Evolutionary conservation across 2,113 vertebrate genomes (phyloP), one percentile per base, ranked within the genome.

Genomic region (Leuciscus idus): DNA sequence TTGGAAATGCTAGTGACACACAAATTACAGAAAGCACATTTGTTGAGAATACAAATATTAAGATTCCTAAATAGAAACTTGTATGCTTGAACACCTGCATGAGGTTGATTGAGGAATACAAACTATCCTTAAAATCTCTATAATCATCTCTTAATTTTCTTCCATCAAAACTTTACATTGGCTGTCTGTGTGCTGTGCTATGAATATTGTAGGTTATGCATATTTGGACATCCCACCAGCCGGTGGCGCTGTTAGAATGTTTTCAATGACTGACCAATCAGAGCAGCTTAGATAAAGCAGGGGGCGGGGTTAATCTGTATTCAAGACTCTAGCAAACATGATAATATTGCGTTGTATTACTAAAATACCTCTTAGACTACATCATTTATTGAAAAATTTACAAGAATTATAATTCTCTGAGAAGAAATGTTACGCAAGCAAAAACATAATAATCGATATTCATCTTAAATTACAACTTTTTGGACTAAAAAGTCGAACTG

Each of bases 401-500:
- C 9, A 61, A 10, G 3, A 62, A 62, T 62, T 62, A 0, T 26
- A 62, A 26, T 26, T 61, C 23, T 62, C 21, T 4, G 23, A 1
- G 0, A 26, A 62, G 19, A 57, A 61, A 61, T 61, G 2, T 10
- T n/a, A n/a, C 10, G 23, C 9, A 3, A 11, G 3, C 23, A 1
- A 61, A n/a, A n/a, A n/a, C n/a, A n/a, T n/a, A n/a, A n/a, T n/a
- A n/a, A n/a, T n/a, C n/a, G n/a, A n/a, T n/a, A n/a, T n/a, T n/a
- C n/a, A n/a, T n/a, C n/a, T n/a, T n/a, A n/a, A n/a, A n/a, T n/a
- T n/a, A n/a, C n/a, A n/a, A n/a, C n/a, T 62, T 0, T 62, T n/a
- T n/a, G 6, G 23, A 61, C 23, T n/a, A n/a, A 61, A 61, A 61
- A n/a, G 3, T 4, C 0, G 0, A 11, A n/a, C 1, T n/a, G 3